Percentiles rank a stretch among this genome's conserved stretches.
These are phyloP conservation scores for Dascyllus trimaculatus DNA, from an alignment of 2,113 vertebrate species.

Conservation along the genomic window DNA sequence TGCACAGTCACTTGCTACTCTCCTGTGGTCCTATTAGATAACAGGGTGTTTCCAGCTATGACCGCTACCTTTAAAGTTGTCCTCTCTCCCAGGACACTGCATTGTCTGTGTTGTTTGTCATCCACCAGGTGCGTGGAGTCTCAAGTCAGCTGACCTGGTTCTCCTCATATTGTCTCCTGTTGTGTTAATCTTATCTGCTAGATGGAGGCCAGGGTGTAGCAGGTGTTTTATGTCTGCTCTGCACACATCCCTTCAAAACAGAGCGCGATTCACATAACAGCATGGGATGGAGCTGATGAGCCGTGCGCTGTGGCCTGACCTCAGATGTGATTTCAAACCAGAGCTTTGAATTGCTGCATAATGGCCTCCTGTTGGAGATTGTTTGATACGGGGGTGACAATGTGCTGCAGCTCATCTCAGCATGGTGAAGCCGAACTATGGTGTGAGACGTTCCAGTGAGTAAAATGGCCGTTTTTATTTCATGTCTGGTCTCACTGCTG, in stretches of 20 bases:
- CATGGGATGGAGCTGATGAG: neutral
- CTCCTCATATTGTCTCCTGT: constrained; percentile 26
- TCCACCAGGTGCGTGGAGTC: constrained; percentile 15
- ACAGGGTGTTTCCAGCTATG: constrained; percentile 35
- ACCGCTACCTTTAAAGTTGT: neutral
- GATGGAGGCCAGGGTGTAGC: constrained; percentile 40
- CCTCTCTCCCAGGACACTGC: neutral
- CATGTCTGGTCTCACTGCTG: neutral
- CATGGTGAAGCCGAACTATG: neutral
- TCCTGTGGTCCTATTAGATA: constrained; percentile 4
- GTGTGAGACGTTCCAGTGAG: neutral
- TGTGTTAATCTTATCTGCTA: constrained; percentile 28
- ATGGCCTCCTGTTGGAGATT: constrained; percentile 18
- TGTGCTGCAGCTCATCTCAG: neutral
- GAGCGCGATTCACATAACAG: neutral
- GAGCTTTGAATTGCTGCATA: constrained; percentile 10
- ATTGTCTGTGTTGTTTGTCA: constrained; percentile 31
- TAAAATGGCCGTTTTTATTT: neutral
- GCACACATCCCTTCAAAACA: constrained; percentile 7
- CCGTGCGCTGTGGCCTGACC: neutral
- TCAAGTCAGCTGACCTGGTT: constrained; percentile 52
- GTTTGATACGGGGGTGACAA: constrained; percentile 7
- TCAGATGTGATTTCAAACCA: constrained; percentile 42
- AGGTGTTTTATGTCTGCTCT: constrained; percentile 26
- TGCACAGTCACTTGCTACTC: neutral